Conservation (phyloP, 2,113 vertebrate species). For the Accipiter cooperii region DNA sequence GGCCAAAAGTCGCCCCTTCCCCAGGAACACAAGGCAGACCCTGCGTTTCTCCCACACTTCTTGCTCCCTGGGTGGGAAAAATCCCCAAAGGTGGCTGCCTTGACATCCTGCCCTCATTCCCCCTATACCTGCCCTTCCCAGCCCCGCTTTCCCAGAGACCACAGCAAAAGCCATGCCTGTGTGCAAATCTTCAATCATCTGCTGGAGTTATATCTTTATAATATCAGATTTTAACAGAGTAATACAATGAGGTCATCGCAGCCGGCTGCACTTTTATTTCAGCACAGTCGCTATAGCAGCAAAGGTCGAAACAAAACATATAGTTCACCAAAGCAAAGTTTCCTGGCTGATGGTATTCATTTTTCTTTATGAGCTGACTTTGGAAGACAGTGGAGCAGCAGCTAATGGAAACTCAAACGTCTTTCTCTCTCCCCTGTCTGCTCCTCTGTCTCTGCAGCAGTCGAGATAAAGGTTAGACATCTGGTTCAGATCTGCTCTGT, state of each 20-base stretch:
- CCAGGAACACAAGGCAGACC: background rate
- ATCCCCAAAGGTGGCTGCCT: background rate
- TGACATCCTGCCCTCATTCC: background rate
- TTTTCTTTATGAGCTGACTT: constrained; percentile 28
- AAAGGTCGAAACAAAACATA: constrained; percentile 10
- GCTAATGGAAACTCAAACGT: background rate
- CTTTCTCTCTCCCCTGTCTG: background rate
- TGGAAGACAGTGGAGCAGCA: background rate
- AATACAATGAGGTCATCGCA: background rate
- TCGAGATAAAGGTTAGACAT: constrained; percentile 65
- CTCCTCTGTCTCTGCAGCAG: background rate
- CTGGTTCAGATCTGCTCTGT: constrained; percentile 69
- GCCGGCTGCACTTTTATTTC: background rate
- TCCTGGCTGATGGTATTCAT: constrained; percentile 37
- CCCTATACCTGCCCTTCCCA: background rate
- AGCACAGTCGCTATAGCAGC: constrained; percentile 23
- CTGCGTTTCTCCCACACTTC: rapidly evolving
- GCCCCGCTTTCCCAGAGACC: rapidly evolving
- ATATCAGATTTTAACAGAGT: background rate
- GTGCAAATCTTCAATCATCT: background rate
- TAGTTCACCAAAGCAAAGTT: background rate
- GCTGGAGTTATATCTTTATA: background rate
- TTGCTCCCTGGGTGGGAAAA: background rate
- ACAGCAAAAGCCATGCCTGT: no score
- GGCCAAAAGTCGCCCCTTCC: background rate